Evolutionary conservation across 2,888 invertebrate genomes (phyloP).

Genomic region (Dicycla oo): DNA sequence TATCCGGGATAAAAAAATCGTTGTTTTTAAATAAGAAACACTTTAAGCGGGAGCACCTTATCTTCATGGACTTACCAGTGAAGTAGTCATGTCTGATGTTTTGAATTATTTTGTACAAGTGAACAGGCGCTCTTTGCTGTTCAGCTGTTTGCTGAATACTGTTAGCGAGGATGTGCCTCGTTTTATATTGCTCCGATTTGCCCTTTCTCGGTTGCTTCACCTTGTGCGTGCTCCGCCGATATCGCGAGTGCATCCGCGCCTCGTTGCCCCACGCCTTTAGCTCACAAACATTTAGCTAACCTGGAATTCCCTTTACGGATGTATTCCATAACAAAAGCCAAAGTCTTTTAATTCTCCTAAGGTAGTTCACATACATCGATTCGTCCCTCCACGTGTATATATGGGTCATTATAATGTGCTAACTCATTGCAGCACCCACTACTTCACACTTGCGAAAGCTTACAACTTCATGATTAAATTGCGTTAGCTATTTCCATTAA

Average conservation of each 20-base stretch:
- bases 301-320: slow-evolving; percentile 66
- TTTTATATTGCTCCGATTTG: slow-evolving; percentile 89
- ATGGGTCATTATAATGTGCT: slow-evolving; percentile 40
- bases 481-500: slow-evolving; percentile 61
- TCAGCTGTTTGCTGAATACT: slow-evolving; percentile 85
- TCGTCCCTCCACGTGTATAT: slow-evolving; percentile 9
- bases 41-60: neutral
- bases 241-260: slow-evolving; percentile 79
- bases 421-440: slow-evolving; percentile 47
- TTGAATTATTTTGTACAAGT: slow-evolving; percentile 71
- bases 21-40: neutral
- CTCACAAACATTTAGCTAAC: slow-evolving; percentile 69
- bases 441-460: slow-evolving; percentile 58
- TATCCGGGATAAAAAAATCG: neutral
- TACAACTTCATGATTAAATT: slow-evolving; percentile 62
- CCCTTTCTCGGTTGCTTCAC: slow-evolving; percentile 90
- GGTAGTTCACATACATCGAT: slow-evolving; percentile 10
- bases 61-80: slow-evolving; percentile 79
- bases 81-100: slow-evolving; percentile 79
- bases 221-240: slow-evolving; percentile 85
- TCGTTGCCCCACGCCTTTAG: slow-evolving; percentile 74
- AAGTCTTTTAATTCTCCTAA: slow-evolving; percentile 27
- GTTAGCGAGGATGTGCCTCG: slow-evolving; percentile 85
- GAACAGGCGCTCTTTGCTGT: slow-evolving; percentile 76
- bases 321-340: slow-evolving; percentile 44